Base-by-base conservation (phyloP, 1,140 invertebrate species). In the Drosophila pallidifrons region DNA sequence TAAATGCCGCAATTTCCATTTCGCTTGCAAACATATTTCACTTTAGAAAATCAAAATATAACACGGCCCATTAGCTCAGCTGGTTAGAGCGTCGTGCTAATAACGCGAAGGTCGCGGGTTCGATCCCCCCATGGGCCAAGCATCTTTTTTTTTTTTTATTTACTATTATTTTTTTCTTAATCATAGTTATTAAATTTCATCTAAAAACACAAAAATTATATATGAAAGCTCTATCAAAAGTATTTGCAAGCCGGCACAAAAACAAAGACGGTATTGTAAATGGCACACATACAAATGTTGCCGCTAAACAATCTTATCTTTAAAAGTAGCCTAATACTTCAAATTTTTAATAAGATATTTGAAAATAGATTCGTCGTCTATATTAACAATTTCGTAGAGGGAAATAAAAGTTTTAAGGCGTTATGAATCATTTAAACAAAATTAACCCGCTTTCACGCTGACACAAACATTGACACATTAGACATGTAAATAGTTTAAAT, bases 51-150 rank as follows among this genome's bases (percentile, higher is more conserved):
- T 0, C 1, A 1, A 0, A 0, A 1, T 3, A 0, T 47, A 60
- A 10, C 5, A 7, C 5, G 93, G 93, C 93, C 92, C 92, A 93
- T 93, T 93, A 93, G 93, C 93, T 93, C 93, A 93, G 93, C 83
- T 93, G 93, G 93, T 93, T 93, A 93, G 93, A 93, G 93, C 93
- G 93, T 93, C 93, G 93, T 93, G 93, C 93, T 93, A 93, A 93
- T 93, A 94, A 94, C 94, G 94, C 94, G 94, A 94, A 94, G 94
- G 93, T 94, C 94, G 93, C 93, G 93, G 93, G 94, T 94, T 94
- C 94, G 94, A 94, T 94, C 93, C 94, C 94, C 85, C 72, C 85
- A 89, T 89, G 85, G 85, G 85, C 85, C 85, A 89, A n/a, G 0
- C 3, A 45, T 45, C 13, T 57, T 57, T 51, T 49, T n/a, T n/a